Evolutionary conservation across 2,113 vertebrate species (phyloP).

Genomic region (Lagenorhynchus albirostris): DNA sequence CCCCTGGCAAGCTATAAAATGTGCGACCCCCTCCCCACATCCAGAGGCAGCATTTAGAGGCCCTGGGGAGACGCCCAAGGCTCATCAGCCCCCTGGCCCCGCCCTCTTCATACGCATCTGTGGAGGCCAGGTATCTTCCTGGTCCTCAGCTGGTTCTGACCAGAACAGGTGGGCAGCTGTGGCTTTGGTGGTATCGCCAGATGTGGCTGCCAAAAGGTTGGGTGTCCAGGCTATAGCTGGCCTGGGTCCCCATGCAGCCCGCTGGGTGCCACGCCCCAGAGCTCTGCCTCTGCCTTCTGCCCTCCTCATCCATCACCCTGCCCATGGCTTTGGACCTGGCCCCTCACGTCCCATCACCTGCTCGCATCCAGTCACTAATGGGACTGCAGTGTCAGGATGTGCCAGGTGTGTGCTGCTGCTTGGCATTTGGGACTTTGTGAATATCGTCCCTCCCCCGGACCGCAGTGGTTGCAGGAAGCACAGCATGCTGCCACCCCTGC

Average conservation of each 20-base stretch:
- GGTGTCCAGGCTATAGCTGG: background rate
- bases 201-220: background rate
- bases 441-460: background rate
- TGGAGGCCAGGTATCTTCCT: background rate
- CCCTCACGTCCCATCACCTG: background rate
- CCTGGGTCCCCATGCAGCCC: background rate
- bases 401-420: background rate
- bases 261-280: background rate
- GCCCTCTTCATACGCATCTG: too few species aligned
- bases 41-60: background rate
- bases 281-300: background rate
- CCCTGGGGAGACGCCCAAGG: background rate
- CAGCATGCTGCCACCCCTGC: background rate
- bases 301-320: rapidly evolving
- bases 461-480: background rate
- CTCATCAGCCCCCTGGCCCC: background rate
- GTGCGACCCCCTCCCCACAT: rapidly evolving
- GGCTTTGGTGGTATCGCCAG: background rate
- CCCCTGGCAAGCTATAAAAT: background rate
- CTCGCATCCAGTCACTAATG: background rate
- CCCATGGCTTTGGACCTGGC: background rate
- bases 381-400: background rate
- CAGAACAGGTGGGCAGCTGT: background rate
- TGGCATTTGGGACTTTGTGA: background rate
- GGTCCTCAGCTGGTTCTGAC: background rate